These are phyloP conservation scores for Corvus moneduloides DNA, from an alignment of 2,113 vertebrate genomes.

Conservation along the genomic window DNA sequence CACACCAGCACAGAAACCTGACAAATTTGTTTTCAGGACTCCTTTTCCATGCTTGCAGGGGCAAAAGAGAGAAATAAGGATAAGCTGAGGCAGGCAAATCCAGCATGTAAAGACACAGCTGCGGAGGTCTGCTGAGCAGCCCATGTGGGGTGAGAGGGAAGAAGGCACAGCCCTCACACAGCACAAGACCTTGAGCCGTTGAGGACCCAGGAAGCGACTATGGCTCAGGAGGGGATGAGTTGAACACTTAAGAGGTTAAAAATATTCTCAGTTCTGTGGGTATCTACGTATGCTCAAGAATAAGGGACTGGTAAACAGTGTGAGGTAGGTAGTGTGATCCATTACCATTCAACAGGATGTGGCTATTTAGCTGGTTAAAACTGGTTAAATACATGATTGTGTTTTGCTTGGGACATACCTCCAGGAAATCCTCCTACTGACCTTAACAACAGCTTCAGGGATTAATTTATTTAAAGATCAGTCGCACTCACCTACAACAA, in stretches of 20 bases:
- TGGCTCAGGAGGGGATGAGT: background rate
- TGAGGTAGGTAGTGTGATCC: background rate
- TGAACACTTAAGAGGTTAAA: background rate
- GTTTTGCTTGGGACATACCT: background rate
- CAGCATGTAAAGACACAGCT: rapidly evolving
- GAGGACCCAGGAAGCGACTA: rapidly evolving
- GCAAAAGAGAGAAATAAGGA: background rate
- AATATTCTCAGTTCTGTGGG: background rate
- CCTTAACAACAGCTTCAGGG: background rate
- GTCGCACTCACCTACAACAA: background rate
- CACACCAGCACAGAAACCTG: background rate
- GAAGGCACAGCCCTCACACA: background rate
- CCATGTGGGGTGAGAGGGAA: background rate
- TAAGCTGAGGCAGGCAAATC: background rate
- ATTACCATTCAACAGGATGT: background rate
- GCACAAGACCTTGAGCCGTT: rapidly evolving
- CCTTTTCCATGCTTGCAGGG: background rate
- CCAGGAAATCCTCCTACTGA: background rate
- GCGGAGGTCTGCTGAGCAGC: background rate
- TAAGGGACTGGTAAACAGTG: background rate
- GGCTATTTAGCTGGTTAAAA: background rate
- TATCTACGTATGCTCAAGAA: background rate
- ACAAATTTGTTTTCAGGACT: background rate
- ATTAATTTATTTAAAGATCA: conserved; percentile 12
- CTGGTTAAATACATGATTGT: rapidly evolving